These are phyloP conservation scores for Heliconius ismenius DNA, from an alignment of 2,888 invertebrate species.

Conservation along the genomic window DNA sequence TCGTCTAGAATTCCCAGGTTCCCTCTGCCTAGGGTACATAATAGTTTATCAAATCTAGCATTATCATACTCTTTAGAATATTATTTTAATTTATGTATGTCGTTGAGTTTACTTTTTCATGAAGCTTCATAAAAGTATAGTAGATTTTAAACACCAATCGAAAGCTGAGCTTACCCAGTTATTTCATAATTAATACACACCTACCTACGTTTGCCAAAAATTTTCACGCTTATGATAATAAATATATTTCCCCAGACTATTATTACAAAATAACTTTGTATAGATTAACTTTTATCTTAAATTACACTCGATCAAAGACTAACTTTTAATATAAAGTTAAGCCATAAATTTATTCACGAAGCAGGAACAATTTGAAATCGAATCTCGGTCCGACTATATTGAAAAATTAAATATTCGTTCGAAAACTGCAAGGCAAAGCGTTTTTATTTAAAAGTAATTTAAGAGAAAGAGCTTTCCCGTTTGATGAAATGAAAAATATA, in stretches of 20 bases:
- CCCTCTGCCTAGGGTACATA: no score
- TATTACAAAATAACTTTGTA: not conserved
- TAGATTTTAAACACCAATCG: not conserved
- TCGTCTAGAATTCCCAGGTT: no score
- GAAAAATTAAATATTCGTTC: conserved; percentile 34
- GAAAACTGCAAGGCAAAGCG: conserved; percentile 31
- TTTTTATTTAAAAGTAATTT: conserved; percentile 33
- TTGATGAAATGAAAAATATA: conserved; percentile 30
- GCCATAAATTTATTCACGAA: conserved; percentile 21
- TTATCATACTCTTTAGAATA: no score
- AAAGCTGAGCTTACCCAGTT: not conserved
- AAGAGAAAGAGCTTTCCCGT: conserved; percentile 27
- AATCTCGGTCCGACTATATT: conserved; percentile 30
- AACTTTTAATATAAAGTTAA: conserved; percentile 24
- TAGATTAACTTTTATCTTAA: conserved; percentile 22
- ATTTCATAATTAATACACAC: not conserved
- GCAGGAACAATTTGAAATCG: conserved; percentile 25
- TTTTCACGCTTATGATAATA: not conserved
- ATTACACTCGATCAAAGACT: conserved; percentile 11
- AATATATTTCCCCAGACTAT: conserved; percentile 4
- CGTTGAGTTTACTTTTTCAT: not conserved
- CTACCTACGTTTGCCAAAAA: not conserved
- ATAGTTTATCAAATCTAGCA: no score
- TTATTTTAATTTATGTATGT: not conserved
- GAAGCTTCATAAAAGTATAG: not conserved